Evolutionary conservation across 2,113 vertebrate species (phyloP).

Genomic region (Mastomys coucha): DNA sequence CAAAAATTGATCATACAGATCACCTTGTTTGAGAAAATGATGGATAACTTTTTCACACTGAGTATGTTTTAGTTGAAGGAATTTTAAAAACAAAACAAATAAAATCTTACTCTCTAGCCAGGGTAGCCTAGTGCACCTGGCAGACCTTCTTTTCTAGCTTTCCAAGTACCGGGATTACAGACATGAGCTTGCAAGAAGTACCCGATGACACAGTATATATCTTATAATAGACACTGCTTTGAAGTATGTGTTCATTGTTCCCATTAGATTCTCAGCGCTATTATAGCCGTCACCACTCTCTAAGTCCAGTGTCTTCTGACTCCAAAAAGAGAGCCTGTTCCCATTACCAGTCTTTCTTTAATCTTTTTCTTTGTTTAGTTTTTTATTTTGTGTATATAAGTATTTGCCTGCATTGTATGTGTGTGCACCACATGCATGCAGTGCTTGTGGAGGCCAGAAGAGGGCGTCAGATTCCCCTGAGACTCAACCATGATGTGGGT

Average conservation of each 20-base stretch:
- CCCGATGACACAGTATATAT: background rate
- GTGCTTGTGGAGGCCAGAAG: background rate
- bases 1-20: constrained; percentile 2
- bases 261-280: background rate
- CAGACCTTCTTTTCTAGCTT: background rate
- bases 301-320: constrained; percentile 4
- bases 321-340: background rate
- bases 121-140: too few species aligned
- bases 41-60: constrained; percentile 21
- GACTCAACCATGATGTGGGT: background rate
- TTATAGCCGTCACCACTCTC: background rate
- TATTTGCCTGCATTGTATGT: background rate
- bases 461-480: background rate
- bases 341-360: background rate
- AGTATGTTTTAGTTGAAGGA: background rate
- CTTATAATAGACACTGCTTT: background rate
- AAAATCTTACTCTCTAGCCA: background rate
- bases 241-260: background rate
- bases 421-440: background rate
- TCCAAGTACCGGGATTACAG: background rate
- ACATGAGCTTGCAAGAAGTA: background rate
- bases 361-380: background rate
- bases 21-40: background rate
- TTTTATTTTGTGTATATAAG: background rate
- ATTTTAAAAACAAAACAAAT: background rate